Base-by-base conservation (phyloP, 2,113 vertebrate species). In the Passer domesticus region DNA sequence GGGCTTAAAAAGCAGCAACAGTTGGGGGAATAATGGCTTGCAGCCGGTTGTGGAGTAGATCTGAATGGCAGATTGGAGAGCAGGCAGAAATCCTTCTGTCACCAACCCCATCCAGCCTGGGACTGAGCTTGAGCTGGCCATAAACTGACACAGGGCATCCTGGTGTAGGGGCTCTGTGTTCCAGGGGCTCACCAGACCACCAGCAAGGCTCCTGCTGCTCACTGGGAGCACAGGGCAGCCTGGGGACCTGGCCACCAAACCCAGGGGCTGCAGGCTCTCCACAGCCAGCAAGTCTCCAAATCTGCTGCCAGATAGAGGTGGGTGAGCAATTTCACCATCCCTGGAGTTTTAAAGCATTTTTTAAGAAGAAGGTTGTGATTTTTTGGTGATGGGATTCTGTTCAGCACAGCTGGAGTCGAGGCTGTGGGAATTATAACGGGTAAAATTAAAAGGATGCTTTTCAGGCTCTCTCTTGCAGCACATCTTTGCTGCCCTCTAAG, bases 1-100 rank as follows among this genome's bases (percentile, higher is more conserved):
- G 95, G 79, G 56, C 85, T 94, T 90, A 93, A 89, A 95, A 95
- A 81, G 73, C 89, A 90, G 92, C 92, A 95, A 84, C 80, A 94
- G 83, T 87, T 95, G 60, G 41, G 77, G 77, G n/a, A 81, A 39
- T 89, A 50, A 94, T 92, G 90, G 76, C 66, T 89, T 41, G 73
- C 80, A 66, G 94, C 25, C 73, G 15, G 86, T 64, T 68, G 56
- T 64, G 0, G 2, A 43, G 60, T 49, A 31, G 35, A 41, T 72
- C 64, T 31, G 90, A 53, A 60, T 3, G 46, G 73, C 80, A 59
- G 80, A 19, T 15, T 35, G 83, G 50, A 55, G 81, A 60, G 41
- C 37, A 92, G 74, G 86, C 83, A 64, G 73, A 82, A 47, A 64
- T 60, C 63, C 59, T 70, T 73, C 44, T 2, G 0, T 30, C 85